Conservation (phyloP, 2,113 vertebrate genomes). For the Sus scrofa region DNA sequence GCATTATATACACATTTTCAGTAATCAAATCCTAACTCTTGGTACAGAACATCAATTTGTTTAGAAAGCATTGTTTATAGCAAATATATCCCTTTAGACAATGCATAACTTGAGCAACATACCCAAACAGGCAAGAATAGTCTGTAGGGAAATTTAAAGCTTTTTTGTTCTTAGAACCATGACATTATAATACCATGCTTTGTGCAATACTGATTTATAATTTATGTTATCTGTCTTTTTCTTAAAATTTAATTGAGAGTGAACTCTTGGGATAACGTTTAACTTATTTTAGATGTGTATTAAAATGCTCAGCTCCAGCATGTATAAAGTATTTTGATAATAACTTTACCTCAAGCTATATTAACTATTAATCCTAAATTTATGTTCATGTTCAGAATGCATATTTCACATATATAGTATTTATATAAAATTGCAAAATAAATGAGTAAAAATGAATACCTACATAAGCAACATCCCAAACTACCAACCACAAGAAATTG, state of each 20-base stretch:
- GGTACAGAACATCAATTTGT: slow-evolving; percentile 37
- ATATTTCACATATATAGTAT: not conserved
- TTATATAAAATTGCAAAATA: slow-evolving; percentile 51
- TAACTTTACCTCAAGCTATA: slow-evolving; percentile 5
- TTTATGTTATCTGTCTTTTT: slow-evolving; percentile 63
- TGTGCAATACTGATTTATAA: slow-evolving; percentile 49
- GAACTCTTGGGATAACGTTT: slow-evolving; percentile 44
- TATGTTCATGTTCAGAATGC: not conserved
- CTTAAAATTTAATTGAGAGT: slow-evolving; percentile 62
- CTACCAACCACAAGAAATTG: not conserved
- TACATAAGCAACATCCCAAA: not conserved
- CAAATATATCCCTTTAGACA: slow-evolving; percentile 45
- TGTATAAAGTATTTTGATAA: slow-evolving; percentile 41
- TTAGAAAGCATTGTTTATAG: slow-evolving; percentile 68
- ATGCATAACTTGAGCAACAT: slow-evolving; percentile 53
- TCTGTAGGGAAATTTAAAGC: slow-evolving; percentile 76
- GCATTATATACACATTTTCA: slow-evolving; percentile 64
- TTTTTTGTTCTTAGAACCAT: slow-evolving; percentile 69
- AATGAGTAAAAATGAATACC: not conserved
- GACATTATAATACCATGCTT: slow-evolving; percentile 64
- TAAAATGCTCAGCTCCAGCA: not conserved
- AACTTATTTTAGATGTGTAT: slow-evolving; percentile 52
- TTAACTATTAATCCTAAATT: slow-evolving; percentile 29
- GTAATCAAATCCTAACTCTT: slow-evolving; percentile 65
- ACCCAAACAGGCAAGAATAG: slow-evolving; percentile 45